Evolutionary conservation across 1,140 invertebrate species (phyloP).

Genomic region (Carcinoscorpius rotundicauda): DNA sequence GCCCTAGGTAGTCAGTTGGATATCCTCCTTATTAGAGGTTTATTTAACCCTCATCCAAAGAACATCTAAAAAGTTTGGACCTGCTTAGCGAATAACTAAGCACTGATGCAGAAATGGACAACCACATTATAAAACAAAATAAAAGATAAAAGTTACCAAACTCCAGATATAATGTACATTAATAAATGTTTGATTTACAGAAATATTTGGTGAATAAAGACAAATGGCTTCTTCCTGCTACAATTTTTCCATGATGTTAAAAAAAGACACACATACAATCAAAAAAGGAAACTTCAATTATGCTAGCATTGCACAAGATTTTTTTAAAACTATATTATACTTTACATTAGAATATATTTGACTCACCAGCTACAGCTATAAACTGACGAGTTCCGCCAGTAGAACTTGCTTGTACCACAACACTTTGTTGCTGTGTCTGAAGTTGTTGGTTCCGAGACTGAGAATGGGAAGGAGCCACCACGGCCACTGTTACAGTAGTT

Average conservation of each 20-base stretch:
- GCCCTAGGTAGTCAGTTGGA: not conserved
- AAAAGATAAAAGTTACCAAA: too few species aligned
- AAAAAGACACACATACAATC: not conserved
- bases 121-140: too few species aligned
- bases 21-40: not conserved
- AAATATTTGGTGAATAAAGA: not conserved
- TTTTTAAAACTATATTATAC: not conserved
- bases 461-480: slow-evolving; percentile 8
- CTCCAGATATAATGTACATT: too few species aligned
- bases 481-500: slow-evolving; percentile 2
- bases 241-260: not conserved
- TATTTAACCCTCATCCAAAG: too few species aligned
- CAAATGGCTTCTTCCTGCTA: not conserved
- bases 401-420: slow-evolving; percentile 12
- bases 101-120: too few species aligned
- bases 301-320: not conserved
- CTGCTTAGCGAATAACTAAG: too few species aligned
- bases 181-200: too few species aligned
- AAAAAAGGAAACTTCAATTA: not conserved
- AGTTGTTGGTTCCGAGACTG: slow-evolving; percentile 4
- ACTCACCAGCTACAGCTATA: slow-evolving; percentile 16
- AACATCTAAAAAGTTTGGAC: too few species aligned
- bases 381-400: slow-evolving; percentile 10
- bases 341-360: not conserved
- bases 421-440: slow-evolving; percentile 9